Conservation (phyloP, 2,797 vertebrate species). For the Myotis planiceps region DNA sequence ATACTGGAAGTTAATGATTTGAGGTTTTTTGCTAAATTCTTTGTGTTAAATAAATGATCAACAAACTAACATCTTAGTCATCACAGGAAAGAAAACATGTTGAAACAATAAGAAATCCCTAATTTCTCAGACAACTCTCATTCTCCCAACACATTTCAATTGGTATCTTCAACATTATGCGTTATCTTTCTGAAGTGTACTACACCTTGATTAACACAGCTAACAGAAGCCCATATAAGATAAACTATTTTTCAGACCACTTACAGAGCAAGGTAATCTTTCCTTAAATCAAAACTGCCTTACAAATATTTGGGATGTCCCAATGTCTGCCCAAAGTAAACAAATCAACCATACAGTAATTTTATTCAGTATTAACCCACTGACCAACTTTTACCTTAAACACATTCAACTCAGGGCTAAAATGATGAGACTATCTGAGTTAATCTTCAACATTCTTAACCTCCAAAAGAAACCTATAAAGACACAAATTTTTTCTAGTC, state of each 20-base stretch:
- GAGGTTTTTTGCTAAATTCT: conserved; percentile 86
- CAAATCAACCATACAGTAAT: conserved; percentile 50
- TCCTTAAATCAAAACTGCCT: conserved; percentile 45
- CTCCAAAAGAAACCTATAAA: conserved; percentile 69
- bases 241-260: conserved; percentile 73
- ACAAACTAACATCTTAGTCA: conserved; percentile 85
- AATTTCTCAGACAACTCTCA: conserved; percentile 77
- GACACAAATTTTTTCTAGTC: conserved; percentile 57
- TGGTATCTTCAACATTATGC: conserved; percentile 64
- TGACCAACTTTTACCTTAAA: conserved; percentile 72
- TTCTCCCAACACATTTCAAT: conserved; percentile 63
- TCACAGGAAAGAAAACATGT: conserved; percentile 79
- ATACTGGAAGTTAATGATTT: conserved; percentile 86
- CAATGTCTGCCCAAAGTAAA: conserved; percentile 27
- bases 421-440: conserved; percentile 67
- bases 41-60: conserved; percentile 87
- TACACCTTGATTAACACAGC: conserved; percentile 34
- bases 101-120: conserved; percentile 80
- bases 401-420: conserved; percentile 50
- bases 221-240: conserved; percentile 73
- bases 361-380: conserved; percentile 70
- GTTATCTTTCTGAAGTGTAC: conserved; percentile 30
- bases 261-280: conserved; percentile 21
- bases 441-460: conserved; percentile 57
- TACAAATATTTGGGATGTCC: conserved; percentile 25